Base-by-base conservation (phyloP, 2,113 vertebrate genomes). In the Poeciliopsis turrubarensis region DNA sequence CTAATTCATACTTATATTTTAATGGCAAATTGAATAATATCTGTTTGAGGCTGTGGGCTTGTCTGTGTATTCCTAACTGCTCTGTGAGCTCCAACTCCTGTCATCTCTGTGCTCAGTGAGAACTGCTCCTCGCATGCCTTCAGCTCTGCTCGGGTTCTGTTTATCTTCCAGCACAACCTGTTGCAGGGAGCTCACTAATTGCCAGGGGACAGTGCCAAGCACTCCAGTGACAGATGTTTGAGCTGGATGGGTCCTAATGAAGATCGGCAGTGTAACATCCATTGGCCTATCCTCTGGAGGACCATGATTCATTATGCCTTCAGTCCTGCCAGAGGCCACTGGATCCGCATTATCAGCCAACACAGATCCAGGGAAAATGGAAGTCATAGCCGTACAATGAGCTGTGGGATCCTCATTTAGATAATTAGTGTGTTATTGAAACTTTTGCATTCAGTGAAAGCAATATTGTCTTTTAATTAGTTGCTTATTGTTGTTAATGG, bases 151-250 rank as follows among this genome's bases (percentile, higher is more conserved):
- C 5, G 65, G 63, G 65, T 89, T 83, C 85, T 89, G 88, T 88
- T 91, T 91, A 86, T 93, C 88, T 85, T 81, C 66, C 80, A 70
- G 81, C 80, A 26, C 73, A 89, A 91, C 89, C 89, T 91, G 90
- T 91, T 92, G 91, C 81, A 34, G 71, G 84, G 65, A 1, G 87
- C 86, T 84, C 75, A 68, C 85, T 91, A 92, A 91, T 91, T 86
- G 69, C 79, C 85, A 72, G 65, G 84, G 75, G 87, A 85, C 75
- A 17, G 41, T 78, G 91, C 91, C 91, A 89, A 65, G 80, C 77
- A 29, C 80, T 85, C 68, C 67, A 37, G 80, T 71, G 89, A 90
- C 91, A 91, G 91, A 91, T 92, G 90, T 91, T 91, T 79, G 70
- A 78, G 80, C 82, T 87, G 83, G 82, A 83, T 70, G 86, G 75